Percentiles rank a stretch among this genome's conserved stretches.
Conservation (phyloP, 2,113 vertebrate genomes). For the Salvator merianae region DNA sequence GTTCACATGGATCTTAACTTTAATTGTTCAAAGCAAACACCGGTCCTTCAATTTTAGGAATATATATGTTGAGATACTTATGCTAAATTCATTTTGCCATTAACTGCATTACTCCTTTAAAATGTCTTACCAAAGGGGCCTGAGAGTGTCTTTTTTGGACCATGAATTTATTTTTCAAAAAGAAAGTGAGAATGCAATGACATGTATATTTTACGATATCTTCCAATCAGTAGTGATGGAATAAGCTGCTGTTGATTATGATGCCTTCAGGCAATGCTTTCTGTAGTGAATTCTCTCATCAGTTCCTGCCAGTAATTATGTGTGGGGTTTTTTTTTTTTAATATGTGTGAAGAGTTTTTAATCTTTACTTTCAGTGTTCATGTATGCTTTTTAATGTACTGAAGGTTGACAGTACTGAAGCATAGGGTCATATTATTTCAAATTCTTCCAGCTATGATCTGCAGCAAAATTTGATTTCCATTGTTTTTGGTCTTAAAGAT, state of each 20-base stretch:
- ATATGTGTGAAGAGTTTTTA: slow-evolving; percentile 59
- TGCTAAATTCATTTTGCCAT: slow-evolving; percentile 20
- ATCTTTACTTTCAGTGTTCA: slow-evolving; percentile 66
- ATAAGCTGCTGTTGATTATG: slow-evolving; percentile 46
- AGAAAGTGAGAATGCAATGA: slow-evolving; percentile 21
- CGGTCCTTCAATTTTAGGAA: slow-evolving; percentile 13
- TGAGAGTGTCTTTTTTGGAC: slow-evolving; percentile 15
- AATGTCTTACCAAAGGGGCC: background rate
- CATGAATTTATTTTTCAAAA: slow-evolving; percentile 1
- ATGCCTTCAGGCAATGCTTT: slow-evolving; percentile 54
- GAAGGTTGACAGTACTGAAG: slow-evolving; percentile 49
- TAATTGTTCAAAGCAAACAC: slow-evolving; percentile 21
- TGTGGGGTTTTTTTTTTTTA: slow-evolving; percentile 48
- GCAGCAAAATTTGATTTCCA: slow-evolving; percentile 40
- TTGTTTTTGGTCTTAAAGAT: slow-evolving; percentile 18
- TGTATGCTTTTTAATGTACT: slow-evolving; percentile 49
- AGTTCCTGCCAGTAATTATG: slow-evolving; percentile 63
- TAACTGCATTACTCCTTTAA: background rate
- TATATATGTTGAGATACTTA: slow-evolving; percentile 32
- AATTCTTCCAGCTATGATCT: slow-evolving; percentile 46
- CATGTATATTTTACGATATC: slow-evolving; percentile 43
- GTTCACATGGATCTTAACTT: background rate
- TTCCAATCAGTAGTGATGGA: slow-evolving; percentile 36
- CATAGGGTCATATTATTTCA: slow-evolving; percentile 51
- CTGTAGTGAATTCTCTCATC: slow-evolving; percentile 63